These are phyloP conservation scores for Acrobasis consociella DNA, from an alignment of 2,888 invertebrate species.

Conservation along the genomic window DNA sequence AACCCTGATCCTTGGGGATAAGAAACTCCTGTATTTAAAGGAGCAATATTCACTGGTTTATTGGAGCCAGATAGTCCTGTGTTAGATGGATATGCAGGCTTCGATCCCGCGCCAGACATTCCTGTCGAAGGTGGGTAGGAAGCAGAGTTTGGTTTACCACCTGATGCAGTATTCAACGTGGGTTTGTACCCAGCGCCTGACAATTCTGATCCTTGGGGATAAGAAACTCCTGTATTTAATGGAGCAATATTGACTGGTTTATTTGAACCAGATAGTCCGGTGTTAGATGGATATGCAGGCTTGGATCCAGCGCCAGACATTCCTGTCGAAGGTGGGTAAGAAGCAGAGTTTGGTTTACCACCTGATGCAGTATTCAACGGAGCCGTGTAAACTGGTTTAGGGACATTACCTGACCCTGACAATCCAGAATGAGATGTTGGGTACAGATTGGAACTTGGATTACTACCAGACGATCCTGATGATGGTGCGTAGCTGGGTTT, in stretches of 20 bases:
- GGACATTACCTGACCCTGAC: slow-evolving; percentile 33
- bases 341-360: slow-evolving; percentile 31
- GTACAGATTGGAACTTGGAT: slow-evolving; percentile 28
- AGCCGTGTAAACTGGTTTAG: background rate
- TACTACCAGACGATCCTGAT: slow-evolving; percentile 35
- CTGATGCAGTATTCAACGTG: slow-evolving; percentile 7
- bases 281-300: slow-evolving; percentile 25
- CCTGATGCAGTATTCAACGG: slow-evolving; percentile 10
- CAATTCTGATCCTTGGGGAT: slow-evolving; percentile 38
- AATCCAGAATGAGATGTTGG: slow-evolving; percentile 36
- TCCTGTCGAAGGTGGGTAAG: slow-evolving; percentile 28
- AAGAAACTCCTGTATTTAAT: slow-evolving; percentile 16
- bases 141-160: slow-evolving; percentile 31
- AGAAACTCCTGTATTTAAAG: slow-evolving; percentile 1
- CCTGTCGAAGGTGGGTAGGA: slow-evolving; percentile 28
- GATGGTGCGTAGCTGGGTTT: slow-evolving; percentile 35
- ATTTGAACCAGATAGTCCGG: slow-evolving; percentile 33
- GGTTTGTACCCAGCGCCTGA: slow-evolving; percentile 32
- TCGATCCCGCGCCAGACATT: slow-evolving; percentile 34
- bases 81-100: slow-evolving; percentile 27
- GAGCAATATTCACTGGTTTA: slow-evolving; percentile 9
- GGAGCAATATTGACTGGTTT: slow-evolving; percentile 12
- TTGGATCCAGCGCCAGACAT: slow-evolving; percentile 35
- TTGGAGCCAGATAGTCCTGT: slow-evolving; percentile 33
- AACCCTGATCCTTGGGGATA: slow-evolving; percentile 39